These are phyloP conservation scores for Andrena hattorfiana DNA, from an alignment of 2,888 invertebrate genomes.

Conservation along the genomic window DNA sequence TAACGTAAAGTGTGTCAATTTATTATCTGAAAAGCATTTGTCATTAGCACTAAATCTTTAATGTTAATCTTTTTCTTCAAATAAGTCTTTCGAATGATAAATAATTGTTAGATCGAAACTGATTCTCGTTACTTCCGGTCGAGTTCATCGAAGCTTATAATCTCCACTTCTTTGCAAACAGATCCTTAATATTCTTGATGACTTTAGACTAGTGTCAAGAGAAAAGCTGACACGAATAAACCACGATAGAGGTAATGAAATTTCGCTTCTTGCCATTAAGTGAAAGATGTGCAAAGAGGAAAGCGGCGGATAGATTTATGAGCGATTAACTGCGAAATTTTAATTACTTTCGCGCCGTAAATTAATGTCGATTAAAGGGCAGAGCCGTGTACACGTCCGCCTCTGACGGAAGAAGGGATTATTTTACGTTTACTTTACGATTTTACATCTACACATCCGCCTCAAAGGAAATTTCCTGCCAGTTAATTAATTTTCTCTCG, in stretches of 20 bases:
- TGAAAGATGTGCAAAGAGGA: background rate
- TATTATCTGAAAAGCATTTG: too few relatives aligned
- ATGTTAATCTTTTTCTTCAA: too few relatives aligned
- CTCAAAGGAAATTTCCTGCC: conserved; percentile 24
- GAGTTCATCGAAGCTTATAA: too few relatives aligned
- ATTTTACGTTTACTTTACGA: conserved; percentile 32
- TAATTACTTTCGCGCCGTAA: conserved; percentile 38
- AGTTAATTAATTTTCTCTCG: conserved; percentile 33
- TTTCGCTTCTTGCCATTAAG: background rate
- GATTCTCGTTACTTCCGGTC: too few relatives aligned
- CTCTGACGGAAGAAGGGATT: conserved; percentile 2
- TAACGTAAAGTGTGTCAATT: too few relatives aligned
- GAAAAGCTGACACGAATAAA: background rate
- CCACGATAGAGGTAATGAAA: too few relatives aligned
- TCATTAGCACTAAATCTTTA: too few relatives aligned
- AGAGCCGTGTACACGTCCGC: conserved; percentile 4
- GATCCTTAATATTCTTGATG: background rate
- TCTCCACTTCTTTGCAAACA: too few relatives aligned
- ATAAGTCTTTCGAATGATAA: too few relatives aligned
- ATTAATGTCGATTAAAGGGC: conserved; percentile 25
- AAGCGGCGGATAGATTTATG: conserved; percentile 6
- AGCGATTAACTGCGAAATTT: conserved; percentile 40
- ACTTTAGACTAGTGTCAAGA: background rate
- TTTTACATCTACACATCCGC: conserved; percentile 13
- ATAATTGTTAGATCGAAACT: too few relatives aligned